Evolutionary conservation across 2,888 invertebrate genomes (phyloP).

Genomic region (Meliscaeva auricollis): DNA sequence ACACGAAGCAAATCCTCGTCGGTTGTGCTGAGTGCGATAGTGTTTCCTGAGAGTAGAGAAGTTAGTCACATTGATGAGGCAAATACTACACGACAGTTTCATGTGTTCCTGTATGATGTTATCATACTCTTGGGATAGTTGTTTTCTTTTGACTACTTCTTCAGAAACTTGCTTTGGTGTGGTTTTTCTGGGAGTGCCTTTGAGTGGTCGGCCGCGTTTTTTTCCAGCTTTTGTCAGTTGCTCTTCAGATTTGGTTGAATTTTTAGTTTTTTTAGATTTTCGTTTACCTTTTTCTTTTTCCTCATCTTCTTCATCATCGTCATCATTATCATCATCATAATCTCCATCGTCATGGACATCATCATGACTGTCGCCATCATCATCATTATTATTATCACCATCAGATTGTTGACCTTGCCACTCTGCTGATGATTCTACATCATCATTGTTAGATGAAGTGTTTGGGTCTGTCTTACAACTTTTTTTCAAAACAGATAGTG

Average conservation of each 20-base stretch:
- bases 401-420: slow-evolving; percentile 71
- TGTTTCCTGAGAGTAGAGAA: slow-evolving; percentile 79
- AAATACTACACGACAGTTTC: slow-evolving; percentile 81
- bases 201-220: slow-evolving; percentile 57
- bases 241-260: background rate
- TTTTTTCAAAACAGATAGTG: slow-evolving; percentile 42
- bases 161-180: slow-evolving; percentile 52
- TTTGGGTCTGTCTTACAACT: slow-evolving; percentile 31
- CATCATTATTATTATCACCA: slow-evolving; percentile 73
- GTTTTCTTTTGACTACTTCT: slow-evolving; percentile 56
- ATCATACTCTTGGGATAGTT: slow-evolving; percentile 79
- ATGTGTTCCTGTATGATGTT: slow-evolving; percentile 79
- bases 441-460: slow-evolving; percentile 34
- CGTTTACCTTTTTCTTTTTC: slow-evolving; percentile 49
- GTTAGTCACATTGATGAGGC: slow-evolving; percentile 77
- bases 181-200: slow-evolving; percentile 29
- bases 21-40: slow-evolving; percentile 79
- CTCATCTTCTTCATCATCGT: slow-evolving; percentile 74
- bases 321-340: background rate
- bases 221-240: slow-evolving; percentile 28
- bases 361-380: background rate
- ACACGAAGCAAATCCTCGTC: slow-evolving; percentile 81
- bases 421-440: slow-evolving; percentile 34
- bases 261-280: background rate
- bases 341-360: background rate